Base-by-base conservation (phyloP, 1,140 invertebrate genomes). In the Antheraea mylitta region DNA sequence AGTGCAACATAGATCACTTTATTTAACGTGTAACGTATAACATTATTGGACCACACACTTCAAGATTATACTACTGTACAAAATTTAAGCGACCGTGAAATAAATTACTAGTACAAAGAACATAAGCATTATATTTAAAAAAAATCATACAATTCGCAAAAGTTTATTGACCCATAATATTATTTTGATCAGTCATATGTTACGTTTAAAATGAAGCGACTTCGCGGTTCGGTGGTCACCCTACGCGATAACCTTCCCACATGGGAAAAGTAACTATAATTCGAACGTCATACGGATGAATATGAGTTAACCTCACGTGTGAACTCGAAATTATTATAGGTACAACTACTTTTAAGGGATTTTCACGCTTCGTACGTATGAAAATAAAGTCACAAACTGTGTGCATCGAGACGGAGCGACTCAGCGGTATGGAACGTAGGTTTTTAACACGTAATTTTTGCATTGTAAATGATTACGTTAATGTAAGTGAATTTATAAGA, bases 201-300 rank as follows among this genome's bases (percentile, higher is more conserved):
- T 79, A 64, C 69, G 70, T 70, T 72, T 73, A 66, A 71, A 70
- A 70, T 71, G 70, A 81, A 80, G 73, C 75, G 75, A 80, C 79
- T 79, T 73, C 58, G 71, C 70, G 79, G 69, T 76, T 69, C 71
- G 78, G 37, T 77, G 64, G 60, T 61, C 78, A 83, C 81, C 81
- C 78, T 73, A 75, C 64, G 69, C 63, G 16, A 16, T 13, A 9
- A 13, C 45, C 45, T 1, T 53, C 16, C 0, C 6, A 0, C 45
- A 16, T 63, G 18, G 18, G 22, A 71, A 71, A 73, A 19, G 2
- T 22, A 67, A 66, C 62, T 22, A 60, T 66, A 67, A 58, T 0
- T 6, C 3, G 0, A 0, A 38, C 0, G n/a, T 2, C 19, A 60
- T 58, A 71, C 64, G 65, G 58, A 42, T 48, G 6, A 63, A 68